Evolutionary conservation across 2,113 vertebrate genomes (phyloP).

Genomic region (Pionites leucogaster): DNA sequence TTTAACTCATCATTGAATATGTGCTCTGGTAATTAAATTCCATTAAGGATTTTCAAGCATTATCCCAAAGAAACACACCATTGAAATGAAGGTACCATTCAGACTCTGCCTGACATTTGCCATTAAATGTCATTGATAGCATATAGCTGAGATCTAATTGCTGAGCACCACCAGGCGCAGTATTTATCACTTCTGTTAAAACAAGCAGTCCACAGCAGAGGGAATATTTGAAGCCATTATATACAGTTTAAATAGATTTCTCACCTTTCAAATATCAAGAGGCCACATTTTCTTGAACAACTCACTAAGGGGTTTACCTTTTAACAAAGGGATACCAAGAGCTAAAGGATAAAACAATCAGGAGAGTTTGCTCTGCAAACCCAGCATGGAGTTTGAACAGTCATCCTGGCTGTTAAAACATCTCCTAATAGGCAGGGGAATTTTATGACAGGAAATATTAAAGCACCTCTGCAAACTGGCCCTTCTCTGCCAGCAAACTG

Average conservation of each 20-base stretch:
- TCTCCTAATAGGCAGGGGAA: neutral
- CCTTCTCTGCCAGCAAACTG: neutral
- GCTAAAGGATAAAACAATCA: conserved; percentile 59
- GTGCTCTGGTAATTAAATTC: conserved; percentile 72
- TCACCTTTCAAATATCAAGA: conserved; percentile 78
- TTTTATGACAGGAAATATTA: neutral
- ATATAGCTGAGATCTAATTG: conserved; percentile 75
- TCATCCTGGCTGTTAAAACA: conserved; percentile 35
- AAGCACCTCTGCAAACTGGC: neutral
- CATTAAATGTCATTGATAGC: conserved; percentile 75
- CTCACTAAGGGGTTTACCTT: conserved; percentile 62
- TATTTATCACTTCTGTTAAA: conserved; percentile 69
- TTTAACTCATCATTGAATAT: conserved; percentile 64
- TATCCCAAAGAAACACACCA: conserved; percentile 22
- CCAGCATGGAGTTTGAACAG: conserved; percentile 16
- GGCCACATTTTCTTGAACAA: conserved; percentile 40
- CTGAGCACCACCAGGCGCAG: conserved; percentile 58
- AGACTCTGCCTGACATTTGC: conserved; percentile 61
- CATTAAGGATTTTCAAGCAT: conserved; percentile 54
- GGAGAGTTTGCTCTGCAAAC: conserved; percentile 55
- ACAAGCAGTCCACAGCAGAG: conserved; percentile 48
- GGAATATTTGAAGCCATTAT: conserved; percentile 46
- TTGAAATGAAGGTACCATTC: neutral
- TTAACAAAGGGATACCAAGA: conserved; percentile 59
- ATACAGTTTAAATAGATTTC: conserved; percentile 69